These are phyloP conservation scores for Sebastes vulpes DNA, from an alignment of 2,797 vertebrate species.

Conservation along the genomic window DNA sequence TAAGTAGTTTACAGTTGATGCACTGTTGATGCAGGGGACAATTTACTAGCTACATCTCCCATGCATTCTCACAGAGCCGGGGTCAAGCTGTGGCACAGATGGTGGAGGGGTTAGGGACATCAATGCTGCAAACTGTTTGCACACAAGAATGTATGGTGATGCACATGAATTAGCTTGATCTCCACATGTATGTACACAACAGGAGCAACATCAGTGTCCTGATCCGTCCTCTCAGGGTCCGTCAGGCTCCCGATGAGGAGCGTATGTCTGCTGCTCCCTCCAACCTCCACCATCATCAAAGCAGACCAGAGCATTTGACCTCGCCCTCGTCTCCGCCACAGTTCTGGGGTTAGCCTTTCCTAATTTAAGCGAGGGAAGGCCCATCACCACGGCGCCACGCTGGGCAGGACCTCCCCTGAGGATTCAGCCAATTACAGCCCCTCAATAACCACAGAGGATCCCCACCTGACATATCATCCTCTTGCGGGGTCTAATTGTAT, in stretches of 20 bases:
- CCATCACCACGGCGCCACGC: conserved; percentile 64
- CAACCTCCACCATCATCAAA: conserved; percentile 76
- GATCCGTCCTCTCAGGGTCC: neutral
- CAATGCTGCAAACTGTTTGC: neutral
- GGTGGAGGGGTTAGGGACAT: neutral
- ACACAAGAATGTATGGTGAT: neutral
- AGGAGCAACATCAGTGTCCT: neutral
- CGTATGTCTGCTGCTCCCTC: conserved; percentile 42
- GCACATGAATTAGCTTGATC: neutral
- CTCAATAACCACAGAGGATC: conserved; percentile 57
- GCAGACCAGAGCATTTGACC: conserved; percentile 74
- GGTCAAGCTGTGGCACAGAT: neutral
- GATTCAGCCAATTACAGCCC: conserved; percentile 49
- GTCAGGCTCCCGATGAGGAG: conserved; percentile 31
- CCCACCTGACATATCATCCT: conserved; percentile 47
- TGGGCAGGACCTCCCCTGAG: conserved; percentile 73
- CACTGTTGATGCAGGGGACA: conserved; percentile 4
- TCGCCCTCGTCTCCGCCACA: conserved; percentile 75
- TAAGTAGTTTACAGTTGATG: neutral
- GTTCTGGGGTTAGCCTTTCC: conserved; percentile 78
- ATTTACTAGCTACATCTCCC: neutral
- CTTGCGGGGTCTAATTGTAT: conserved; percentile 27
- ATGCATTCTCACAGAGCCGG: conserved; percentile 28
- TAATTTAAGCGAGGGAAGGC: conserved; percentile 78
- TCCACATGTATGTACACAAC: neutral